phyloP scores from a whole-genome alignment of 23 tunicate species.

The Halocynthia roretzi region DNA sequence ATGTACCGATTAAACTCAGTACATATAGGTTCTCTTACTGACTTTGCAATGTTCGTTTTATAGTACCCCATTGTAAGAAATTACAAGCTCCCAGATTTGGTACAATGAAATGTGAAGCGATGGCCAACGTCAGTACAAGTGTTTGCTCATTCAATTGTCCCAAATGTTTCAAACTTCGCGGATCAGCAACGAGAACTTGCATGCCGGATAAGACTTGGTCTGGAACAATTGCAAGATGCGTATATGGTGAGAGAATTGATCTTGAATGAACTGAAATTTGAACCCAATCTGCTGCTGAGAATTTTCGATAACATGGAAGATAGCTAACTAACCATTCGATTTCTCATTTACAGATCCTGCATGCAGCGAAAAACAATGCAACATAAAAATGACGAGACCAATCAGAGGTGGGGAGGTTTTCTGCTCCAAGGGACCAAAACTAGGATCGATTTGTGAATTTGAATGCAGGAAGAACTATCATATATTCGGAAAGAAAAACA shows the following conservation, averaged over 20 bases:
- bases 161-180: conserved; percentile 23
- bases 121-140: conserved; percentile 11
- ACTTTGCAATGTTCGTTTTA: background rate
- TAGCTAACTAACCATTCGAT: background rate
- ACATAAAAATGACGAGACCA: conserved; percentile 8
- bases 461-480: background rate
- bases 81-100: conserved; percentile 37
- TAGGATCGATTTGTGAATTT: conserved; percentile 22
- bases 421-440: conserved; percentile 12
- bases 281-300: background rate
- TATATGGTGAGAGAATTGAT: conserved; percentile 24
- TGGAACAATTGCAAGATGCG: conserved; percentile 39
- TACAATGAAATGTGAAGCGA: conserved; percentile 13
- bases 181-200: conserved; percentile 32
- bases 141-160: conserved; percentile 44
- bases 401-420: conserved; percentile 6
- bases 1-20: too few species aligned
- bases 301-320: too few species aligned
- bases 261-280: background rate
- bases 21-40: too few species aligned
- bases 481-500: conserved; percentile 2
- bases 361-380: background rate
- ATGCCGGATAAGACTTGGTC: conserved; percentile 35
- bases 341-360: background rate
- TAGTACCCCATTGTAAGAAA: conserved; percentile 35